Evolutionary conservation across 2,113 vertebrate genomes (phyloP).

Genomic region (Atherinomorus stipes): DNA sequence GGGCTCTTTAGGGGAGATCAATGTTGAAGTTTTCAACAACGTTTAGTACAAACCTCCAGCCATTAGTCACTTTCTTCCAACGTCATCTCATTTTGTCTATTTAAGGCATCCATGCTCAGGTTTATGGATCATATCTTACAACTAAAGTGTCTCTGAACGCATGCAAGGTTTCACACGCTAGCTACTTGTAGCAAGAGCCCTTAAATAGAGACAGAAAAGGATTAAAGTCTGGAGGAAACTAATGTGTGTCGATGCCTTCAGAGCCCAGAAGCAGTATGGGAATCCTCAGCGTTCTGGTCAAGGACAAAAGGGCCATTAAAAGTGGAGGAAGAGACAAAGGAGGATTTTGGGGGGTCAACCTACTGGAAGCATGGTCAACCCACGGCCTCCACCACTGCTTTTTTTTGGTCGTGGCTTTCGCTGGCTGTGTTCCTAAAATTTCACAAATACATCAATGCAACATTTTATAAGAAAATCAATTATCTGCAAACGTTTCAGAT

Average conservation of each 20-base stretch:
- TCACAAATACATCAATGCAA: constrained; percentile 90
- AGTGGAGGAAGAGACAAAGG: constrained; percentile 87
- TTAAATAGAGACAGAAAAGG: constrained; percentile 85
- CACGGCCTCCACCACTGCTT: constrained; percentile 99
- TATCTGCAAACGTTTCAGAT: constrained; percentile 40
- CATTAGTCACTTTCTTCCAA: constrained; percentile 75
- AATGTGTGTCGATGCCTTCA: constrained; percentile 60
- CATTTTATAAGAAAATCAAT: constrained; percentile 86
- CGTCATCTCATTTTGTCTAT: constrained; percentile 72
- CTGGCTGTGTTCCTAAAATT: constrained; percentile 99
- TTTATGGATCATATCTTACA: constrained; percentile 28
- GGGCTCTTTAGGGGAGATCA: constrained; percentile 68
- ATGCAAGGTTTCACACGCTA: constrained; percentile 6
- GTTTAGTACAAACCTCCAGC: constrained; percentile 63
- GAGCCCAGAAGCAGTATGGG: constrained; percentile 80
- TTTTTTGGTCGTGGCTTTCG: constrained; percentile 99
- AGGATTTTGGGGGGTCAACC: constrained; percentile 88
- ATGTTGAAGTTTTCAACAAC: constrained; percentile 29
- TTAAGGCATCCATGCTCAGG: constrained; percentile 74
- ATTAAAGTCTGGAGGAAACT: constrained; percentile 69
- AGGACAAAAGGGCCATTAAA: constrained; percentile 97
- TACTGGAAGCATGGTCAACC: constrained; percentile 99
- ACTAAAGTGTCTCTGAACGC: constrained; percentile 14
- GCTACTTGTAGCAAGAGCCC: constrained; percentile 49
- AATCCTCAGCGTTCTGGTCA: constrained; percentile 94